These are phyloP conservation scores for Chouioia cunea DNA, from an alignment of 2,888 invertebrate species.

Conservation along the genomic window DNA sequence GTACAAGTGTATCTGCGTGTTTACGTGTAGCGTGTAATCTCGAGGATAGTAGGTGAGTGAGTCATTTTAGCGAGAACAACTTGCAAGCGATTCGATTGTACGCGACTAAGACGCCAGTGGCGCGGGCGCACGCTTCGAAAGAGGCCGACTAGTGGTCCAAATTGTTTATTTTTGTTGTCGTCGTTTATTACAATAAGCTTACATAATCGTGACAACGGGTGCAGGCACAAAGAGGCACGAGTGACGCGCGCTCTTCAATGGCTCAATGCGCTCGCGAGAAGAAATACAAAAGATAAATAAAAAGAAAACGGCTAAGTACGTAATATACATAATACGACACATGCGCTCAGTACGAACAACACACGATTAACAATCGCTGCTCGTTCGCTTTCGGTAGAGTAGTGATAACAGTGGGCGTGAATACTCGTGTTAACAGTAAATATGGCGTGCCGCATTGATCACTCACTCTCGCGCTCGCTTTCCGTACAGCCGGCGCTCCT, in stretches of 20 bases:
- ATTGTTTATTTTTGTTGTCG: background rate
- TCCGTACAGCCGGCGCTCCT: background rate
- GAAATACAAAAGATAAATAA: too few relatives aligned
- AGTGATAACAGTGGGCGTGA: conserved; percentile 65
- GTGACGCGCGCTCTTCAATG: conserved; percentile 12
- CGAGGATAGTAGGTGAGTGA: background rate
- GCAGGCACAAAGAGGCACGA: too few relatives aligned
- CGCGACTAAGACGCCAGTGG: background rate
- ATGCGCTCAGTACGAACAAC: background rate
- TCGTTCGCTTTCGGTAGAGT: conserved; percentile 50
- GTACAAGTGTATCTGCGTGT: too few relatives aligned
- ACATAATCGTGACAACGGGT: background rate
- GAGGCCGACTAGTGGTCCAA: conserved; percentile 9
- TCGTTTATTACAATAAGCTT: conserved; percentile 8
- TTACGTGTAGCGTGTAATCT: too few relatives aligned
- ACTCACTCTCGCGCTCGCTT: too few relatives aligned
- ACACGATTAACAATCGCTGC: conserved; percentile 53
- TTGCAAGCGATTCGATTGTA: conserved; percentile 30
- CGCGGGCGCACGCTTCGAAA: conserved; percentile 5
- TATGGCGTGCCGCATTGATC: conserved; percentile 59
- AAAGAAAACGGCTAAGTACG: too few relatives aligned
- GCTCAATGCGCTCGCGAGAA: conserved; percentile 9
- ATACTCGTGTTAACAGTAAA: conserved; percentile 62
- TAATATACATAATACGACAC: too few relatives aligned
- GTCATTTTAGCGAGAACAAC: background rate